phyloP scores from a whole-genome alignment of 2,888 invertebrate genomes.

The Leptinotarsa haldemani region DNA sequence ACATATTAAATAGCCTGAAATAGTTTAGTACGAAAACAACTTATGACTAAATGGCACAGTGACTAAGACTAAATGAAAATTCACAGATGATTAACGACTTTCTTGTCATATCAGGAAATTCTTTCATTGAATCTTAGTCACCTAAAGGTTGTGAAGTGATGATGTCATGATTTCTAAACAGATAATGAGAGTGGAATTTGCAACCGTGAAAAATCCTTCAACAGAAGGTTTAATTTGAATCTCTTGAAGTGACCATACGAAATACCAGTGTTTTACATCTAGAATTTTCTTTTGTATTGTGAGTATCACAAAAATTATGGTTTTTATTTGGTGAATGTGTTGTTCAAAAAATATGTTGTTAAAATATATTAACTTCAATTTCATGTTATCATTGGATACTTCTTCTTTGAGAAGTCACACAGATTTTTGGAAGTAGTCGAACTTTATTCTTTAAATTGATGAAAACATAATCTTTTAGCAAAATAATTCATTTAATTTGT shows the following conservation, averaged over 20 bases:
- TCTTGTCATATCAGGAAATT: background rate
- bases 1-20: conserved; percentile 51
- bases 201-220: background rate
- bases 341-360: too few species aligned
- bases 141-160: background rate
- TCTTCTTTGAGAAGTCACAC: too few species aligned
- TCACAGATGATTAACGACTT: background rate
- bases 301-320: too few species aligned
- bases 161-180: conserved; percentile 3
- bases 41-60: conserved; percentile 31
- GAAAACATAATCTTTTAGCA: too few species aligned
- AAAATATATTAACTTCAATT: too few species aligned
- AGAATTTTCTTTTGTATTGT: background rate
- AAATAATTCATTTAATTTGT: too few species aligned
- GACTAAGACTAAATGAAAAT: conserved; percentile 1
- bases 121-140: conserved; percentile 1
- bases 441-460: too few species aligned
- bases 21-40: conserved; percentile 41
- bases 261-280: background rate
- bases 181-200: conserved; percentile 5
- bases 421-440: too few species aligned
- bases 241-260: conserved; percentile 1
- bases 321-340: too few species aligned
- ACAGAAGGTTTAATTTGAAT: conserved; percentile 3
- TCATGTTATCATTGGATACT: too few species aligned